Evolutionary conservation across 2,113 vertebrate species (phyloP).

Genomic region (Aix galericulata): DNA sequence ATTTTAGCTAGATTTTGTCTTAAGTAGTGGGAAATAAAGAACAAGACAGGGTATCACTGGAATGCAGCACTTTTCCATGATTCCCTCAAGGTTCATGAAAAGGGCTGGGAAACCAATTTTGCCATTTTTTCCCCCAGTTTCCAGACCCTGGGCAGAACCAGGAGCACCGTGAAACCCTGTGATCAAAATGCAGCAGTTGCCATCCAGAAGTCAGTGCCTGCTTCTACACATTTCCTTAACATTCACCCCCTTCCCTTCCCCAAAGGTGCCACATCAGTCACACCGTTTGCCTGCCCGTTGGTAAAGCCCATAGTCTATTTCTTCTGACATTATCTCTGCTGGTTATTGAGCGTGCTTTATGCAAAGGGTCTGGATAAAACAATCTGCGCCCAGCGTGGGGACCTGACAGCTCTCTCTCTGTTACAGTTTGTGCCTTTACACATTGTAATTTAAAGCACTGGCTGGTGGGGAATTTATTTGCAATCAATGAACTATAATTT

Average conservation of each 20-base stretch:
- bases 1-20: not conserved
- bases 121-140: not conserved
- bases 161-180: not conserved
- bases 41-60: not conserved
- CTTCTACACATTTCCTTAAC: not conserved
- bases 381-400: not conserved
- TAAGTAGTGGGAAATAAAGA: not conserved
- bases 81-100: not conserved
- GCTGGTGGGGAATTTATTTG: not conserved
- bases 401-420: not conserved
- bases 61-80: not conserved
- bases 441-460: rapidly evolving
- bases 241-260: not conserved
- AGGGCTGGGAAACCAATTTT: not conserved
- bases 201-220: not conserved
- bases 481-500: conserved; percentile 10
- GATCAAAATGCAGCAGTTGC: not conserved
- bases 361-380: not conserved
- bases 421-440: not conserved
- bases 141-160: not conserved
- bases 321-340: not conserved
- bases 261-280: not conserved
- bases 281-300: not conserved
- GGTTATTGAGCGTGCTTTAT: not conserved
- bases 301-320: not conserved